These are phyloP conservation scores for Atta cephalotes DNA, from an alignment of 1,140 invertebrate genomes.

Conservation along the genomic window DNA sequence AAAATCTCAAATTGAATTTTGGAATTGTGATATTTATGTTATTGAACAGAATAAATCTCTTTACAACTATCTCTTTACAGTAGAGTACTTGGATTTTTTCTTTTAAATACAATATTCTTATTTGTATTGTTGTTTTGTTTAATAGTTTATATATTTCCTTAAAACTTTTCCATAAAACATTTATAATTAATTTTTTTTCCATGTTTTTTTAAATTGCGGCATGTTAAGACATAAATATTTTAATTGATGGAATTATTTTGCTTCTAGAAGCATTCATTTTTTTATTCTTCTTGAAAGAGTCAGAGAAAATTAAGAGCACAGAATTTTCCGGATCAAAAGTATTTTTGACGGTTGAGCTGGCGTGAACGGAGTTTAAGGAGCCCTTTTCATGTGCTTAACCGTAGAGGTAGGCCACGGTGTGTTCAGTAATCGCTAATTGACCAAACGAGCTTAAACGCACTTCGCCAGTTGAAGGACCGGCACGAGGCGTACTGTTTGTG, in stretches of 20 bases:
- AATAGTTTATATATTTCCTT: not conserved
- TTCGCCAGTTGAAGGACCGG: constrained; percentile 70
- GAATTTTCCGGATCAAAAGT: not conserved
- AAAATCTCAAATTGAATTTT: not conserved
- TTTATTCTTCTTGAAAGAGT: not conserved
- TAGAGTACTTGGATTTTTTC: not conserved
- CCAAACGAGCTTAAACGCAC: constrained; percentile 84
- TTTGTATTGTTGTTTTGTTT: not conserved
- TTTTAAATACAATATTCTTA: not conserved
- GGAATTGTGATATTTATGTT: not conserved
- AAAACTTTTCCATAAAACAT: not conserved
- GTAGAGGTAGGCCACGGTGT: constrained; percentile 50
- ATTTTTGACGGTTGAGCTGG: not conserved
- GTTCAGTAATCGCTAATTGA: constrained; percentile 78
- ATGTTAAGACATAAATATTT: not conserved
- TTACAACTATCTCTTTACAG: too few species aligned
- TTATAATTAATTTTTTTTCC: not conserved
- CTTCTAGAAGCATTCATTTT: not conserved
- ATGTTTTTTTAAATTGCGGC: not conserved
- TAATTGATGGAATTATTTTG: not conserved
- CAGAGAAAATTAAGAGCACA: not conserved
- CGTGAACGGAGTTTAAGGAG: constrained; percentile 55
- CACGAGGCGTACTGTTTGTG: constrained; percentile 78
- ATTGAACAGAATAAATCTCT: not conserved
- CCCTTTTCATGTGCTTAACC: constrained; percentile 65